phyloP scores from a whole-genome alignment of 92 coral and sea anemone species.

The Epizoanthus illoricatus region DNA sequence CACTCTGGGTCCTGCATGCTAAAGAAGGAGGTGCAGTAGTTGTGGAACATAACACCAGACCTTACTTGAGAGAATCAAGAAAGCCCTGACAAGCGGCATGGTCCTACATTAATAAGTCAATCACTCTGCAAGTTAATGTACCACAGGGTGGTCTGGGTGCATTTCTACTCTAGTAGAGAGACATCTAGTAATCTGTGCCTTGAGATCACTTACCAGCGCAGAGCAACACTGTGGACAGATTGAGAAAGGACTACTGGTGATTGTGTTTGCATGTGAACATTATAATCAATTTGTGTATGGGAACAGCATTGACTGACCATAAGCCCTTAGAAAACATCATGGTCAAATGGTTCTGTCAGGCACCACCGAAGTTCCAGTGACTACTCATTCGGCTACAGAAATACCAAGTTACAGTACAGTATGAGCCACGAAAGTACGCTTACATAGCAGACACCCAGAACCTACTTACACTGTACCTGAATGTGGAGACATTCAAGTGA shows the following conservation, averaged over 20 bases:
- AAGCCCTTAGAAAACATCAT: conserved; percentile 45
- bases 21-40: conserved; percentile 38
- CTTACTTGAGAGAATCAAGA: conserved; percentile 37
- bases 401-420: too few species aligned
- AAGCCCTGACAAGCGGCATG: conserved; percentile 37
- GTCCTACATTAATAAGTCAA: conserved; percentile 34
- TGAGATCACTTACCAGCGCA: conserved; percentile 41
- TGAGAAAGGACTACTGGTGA: conserved; percentile 44
- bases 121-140: conserved; percentile 45
- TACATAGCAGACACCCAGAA: conserved; percentile 53
- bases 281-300: conserved; percentile 46
- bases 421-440: conserved; percentile 31
- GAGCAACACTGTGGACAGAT: conserved; percentile 47
- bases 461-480: conserved; percentile 23
- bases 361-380: conserved; percentile 43
- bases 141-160: conserved; percentile 49
- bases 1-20: conserved; percentile 30
- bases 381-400: conserved; percentile 47
- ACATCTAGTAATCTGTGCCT: conserved; percentile 46
- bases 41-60: conserved; percentile 39
- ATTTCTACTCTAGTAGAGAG: conserved; percentile 38
- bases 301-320: conserved; percentile 43
- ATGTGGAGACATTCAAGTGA: conserved; percentile 35
- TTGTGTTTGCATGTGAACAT: too few species aligned
- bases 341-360: conserved; percentile 33